phyloP scores from a whole-genome alignment of 2,888 invertebrate genomes.

The Phlogophora meticulosa region DNA sequence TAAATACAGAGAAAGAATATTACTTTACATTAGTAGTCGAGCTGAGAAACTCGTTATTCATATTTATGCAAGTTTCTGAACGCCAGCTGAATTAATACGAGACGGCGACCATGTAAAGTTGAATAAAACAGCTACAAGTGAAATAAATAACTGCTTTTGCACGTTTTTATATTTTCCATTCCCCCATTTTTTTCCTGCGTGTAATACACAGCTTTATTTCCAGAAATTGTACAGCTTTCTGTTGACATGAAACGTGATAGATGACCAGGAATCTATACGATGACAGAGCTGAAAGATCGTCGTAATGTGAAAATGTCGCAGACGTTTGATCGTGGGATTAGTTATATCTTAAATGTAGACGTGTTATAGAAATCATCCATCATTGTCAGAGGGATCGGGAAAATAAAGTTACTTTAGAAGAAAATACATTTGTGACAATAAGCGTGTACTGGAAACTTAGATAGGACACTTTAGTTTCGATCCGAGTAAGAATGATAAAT shows the following conservation, averaged over 20 bases:
- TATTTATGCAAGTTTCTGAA: conserved; percentile 76
- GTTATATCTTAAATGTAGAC: conserved; percentile 35
- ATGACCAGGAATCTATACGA: conserved; percentile 34
- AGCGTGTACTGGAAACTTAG: background rate
- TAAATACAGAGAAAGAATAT: conserved; percentile 63
- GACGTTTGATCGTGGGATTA: conserved; percentile 35
- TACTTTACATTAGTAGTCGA: conserved; percentile 73
- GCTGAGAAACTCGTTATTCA: conserved; percentile 76
- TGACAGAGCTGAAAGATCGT: conserved; percentile 32
- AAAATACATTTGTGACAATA: conserved; percentile 1
- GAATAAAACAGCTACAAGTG: conserved; percentile 66
- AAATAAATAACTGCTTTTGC: conserved; percentile 65
- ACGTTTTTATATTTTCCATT: conserved; percentile 49
- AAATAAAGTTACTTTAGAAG: conserved; percentile 17
- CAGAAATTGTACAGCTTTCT: conserved; percentile 44
- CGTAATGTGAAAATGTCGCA: conserved; percentile 39
- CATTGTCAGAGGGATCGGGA: conserved; percentile 21
- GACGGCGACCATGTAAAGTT: conserved; percentile 69
- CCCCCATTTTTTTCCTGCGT: background rate
- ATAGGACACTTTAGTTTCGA: background rate
- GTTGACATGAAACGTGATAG: conserved; percentile 54
- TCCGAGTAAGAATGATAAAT: background rate
- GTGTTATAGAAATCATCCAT: conserved; percentile 39
- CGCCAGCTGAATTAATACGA: conserved; percentile 67
- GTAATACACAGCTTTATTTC: conserved; percentile 29